phyloP scores from a whole-genome alignment of 1,140 invertebrate genomes.

The Hycleus cichorii region DNA sequence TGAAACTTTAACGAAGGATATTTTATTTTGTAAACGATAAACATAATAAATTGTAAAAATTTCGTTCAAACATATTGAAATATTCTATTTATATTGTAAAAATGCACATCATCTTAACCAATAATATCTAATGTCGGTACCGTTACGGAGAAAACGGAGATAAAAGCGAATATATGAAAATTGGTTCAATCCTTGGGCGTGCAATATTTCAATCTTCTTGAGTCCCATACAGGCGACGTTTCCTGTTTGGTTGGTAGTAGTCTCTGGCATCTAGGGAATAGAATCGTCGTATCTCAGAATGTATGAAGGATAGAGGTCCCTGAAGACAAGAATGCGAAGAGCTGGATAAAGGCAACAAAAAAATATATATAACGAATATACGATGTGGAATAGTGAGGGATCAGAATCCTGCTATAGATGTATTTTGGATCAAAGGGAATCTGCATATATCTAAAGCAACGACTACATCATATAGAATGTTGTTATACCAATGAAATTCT shows the following conservation, averaged over 20 bases:
- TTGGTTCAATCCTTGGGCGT: conserved; percentile 39
- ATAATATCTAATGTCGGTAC: conserved; percentile 8
- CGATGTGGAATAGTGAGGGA: conserved; percentile 31
- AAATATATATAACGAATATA: conserved; percentile 31
- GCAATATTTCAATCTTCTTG: conserved; percentile 39
- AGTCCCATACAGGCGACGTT: conserved; percentile 35
- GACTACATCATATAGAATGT: too few species aligned
- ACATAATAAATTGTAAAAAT: too few species aligned
- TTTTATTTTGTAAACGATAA: too few species aligned
- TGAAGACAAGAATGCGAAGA: conserved; percentile 37
- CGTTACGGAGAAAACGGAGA: conserved; percentile 12
- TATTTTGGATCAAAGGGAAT: conserved; percentile 38
- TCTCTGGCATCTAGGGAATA: conserved; percentile 32
- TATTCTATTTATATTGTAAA: conserved; percentile 4
- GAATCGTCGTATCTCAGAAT: conserved; percentile 32
- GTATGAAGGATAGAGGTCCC: conserved; percentile 38
- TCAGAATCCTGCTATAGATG: conserved; percentile 32
- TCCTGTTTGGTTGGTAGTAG: conserved; percentile 34
- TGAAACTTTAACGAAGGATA: too few species aligned
- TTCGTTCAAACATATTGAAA: neutral
- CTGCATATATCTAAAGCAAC: conserved; percentile 4
- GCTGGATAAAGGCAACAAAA: conserved; percentile 33
- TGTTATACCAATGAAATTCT: too few species aligned
- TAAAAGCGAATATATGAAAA: conserved; percentile 37
- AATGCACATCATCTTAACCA: conserved; percentile 8